Conservation (phyloP, 2,113 vertebrate genomes). For the Eretmochelys imbricata region DNA sequence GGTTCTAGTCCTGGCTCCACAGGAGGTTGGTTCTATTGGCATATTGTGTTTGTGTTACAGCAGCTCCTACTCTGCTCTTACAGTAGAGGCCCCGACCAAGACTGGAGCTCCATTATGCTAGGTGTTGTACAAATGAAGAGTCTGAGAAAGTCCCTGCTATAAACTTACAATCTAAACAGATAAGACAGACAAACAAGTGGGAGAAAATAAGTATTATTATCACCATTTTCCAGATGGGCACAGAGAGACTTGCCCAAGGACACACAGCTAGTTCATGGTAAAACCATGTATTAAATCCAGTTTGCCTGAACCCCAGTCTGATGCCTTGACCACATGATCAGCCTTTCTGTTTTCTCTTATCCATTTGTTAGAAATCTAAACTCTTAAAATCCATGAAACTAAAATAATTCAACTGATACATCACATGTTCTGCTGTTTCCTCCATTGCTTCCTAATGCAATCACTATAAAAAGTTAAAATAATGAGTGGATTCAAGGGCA, state of each 20-base stretch:
- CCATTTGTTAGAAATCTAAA: background rate
- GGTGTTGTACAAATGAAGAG: rapidly evolving
- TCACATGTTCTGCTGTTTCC: background rate
- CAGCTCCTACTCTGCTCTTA: background rate
- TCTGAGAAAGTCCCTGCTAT: background rate
- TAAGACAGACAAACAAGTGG: background rate
- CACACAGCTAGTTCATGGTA: background rate
- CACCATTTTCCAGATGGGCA: background rate
- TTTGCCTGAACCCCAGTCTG: conserved; percentile 3
- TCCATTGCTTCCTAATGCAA: background rate
- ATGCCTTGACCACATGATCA: conserved; percentile 7
- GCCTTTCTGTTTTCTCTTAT: background rate
- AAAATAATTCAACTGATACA: background rate
- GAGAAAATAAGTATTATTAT: background rate
- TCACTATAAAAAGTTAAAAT: background rate
- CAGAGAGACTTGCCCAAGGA: background rate
- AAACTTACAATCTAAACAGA: background rate
- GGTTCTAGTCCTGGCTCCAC: background rate
- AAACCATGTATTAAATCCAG: conserved; percentile 4
- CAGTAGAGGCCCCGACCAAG: background rate
- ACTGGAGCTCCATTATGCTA: background rate
- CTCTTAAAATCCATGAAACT: background rate
- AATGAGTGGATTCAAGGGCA: background rate
- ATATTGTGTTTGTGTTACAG: background rate
- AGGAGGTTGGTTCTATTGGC: background rate